Percentiles rank a stretch among this genome's conserved stretches.
phyloP scores from a whole-genome alignment of 2,888 invertebrate genomes.

The Steinernema carpocapsae region DNA sequence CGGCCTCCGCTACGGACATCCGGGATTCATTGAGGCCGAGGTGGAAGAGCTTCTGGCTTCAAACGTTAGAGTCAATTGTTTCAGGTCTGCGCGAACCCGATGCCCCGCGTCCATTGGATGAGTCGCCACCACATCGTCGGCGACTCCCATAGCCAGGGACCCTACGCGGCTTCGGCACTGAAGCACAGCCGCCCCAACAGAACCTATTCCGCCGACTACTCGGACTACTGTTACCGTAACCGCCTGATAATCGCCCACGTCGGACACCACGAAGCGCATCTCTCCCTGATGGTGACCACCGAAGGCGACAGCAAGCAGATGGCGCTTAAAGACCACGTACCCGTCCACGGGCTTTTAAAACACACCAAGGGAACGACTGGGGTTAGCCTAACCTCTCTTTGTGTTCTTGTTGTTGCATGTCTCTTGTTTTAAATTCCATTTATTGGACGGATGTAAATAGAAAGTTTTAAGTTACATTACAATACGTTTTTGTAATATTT shows the following conservation, averaged over 20 bases:
- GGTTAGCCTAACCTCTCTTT: neutral
- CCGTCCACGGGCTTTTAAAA: neutral
- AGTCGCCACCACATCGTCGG: neutral
- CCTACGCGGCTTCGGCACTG: neutral
- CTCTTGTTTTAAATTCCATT: neutral
- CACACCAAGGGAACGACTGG: neutral
- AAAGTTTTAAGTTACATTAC: neutral
- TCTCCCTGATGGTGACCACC: neutral
- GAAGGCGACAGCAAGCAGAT: constrained; percentile 6
- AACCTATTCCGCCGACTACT: constrained; percentile 12
- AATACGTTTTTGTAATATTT: neutral
- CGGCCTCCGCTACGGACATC: neutral
- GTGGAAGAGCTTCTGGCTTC: no score
- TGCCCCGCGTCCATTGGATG: constrained; percentile 1
- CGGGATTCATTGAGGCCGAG: constrained; percentile 12
- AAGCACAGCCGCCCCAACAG: neutral
- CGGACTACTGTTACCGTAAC: constrained; percentile 14
- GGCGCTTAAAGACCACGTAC: neutral
- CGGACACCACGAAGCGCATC: neutral
- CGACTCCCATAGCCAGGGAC: constrained; percentile 13
- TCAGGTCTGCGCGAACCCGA: constrained; percentile 6
- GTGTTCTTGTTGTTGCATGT: neutral
- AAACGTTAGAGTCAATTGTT: no score
- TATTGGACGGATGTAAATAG: neutral
- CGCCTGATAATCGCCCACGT: constrained; percentile 1